Base-by-base conservation (phyloP, 2,113 vertebrate genomes). In the Chaetodon trifascialis region DNA sequence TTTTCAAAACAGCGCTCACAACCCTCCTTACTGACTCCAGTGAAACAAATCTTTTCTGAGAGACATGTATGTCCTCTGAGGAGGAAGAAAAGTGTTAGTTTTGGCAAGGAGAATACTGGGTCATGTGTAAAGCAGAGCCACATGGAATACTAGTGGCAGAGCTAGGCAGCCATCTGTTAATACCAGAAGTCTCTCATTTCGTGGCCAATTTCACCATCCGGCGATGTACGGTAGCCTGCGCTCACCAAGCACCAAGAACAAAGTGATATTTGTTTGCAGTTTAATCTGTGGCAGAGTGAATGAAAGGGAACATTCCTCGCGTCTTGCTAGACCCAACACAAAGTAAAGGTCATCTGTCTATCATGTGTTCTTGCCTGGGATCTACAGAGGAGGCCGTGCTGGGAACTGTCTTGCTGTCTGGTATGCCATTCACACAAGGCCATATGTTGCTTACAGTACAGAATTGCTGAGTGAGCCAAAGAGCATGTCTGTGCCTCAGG, bases 141-240 rank as follows among this genome's bases (percentile, higher is more conserved):
- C 92, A 93, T 92, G 92, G 91, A 93, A 77, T 81, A 86, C 79
- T 83, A 83, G 86, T 90, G 92, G 90, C 83, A 77, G 88, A 91
- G 88, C 19, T 56, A 87, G 73, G 88, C 75, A 40, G 86, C 94
- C 93, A 95, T 95, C 93, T 95, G 94, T 86, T 92, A 70, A 73
- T 71, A 89, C 88, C 93, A 93, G 94, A 93, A 92, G 93, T 92
- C 84, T 86, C 85, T 83, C 64, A 34, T 85, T 90, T 75, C 15
- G 46, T 64, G 82, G 93, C 94, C 93, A 94, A 92, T 60, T 91
- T 86, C 87, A 83, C 93, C 92, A 93, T 90, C 91, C 89, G 88
- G 90, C 58, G 66, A 87, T 83, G 83, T 84, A 83, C 83, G 76
- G 85, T 78, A 36, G 78, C 52, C 83, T 30, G 34, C 10, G 1